Evolutionary conservation across 1,140 invertebrate genomes (phyloP).

Genomic region (Chelonus insularis): DNA sequence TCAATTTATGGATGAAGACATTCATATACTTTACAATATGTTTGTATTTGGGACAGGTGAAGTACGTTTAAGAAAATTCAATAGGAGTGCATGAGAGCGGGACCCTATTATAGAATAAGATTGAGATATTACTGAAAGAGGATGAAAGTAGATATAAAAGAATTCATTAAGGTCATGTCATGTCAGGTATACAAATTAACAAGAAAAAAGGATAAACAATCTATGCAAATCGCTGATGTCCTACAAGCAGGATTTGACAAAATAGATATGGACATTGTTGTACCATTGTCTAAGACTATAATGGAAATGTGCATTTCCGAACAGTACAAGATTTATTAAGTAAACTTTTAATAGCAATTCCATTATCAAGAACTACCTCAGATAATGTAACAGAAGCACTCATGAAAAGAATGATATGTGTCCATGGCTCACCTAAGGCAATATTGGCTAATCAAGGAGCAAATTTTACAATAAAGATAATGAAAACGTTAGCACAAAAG

Average conservation of each 20-base stretch:
- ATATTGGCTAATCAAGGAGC: background rate
- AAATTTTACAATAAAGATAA: background rate
- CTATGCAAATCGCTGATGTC: constrained; percentile 2
- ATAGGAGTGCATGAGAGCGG: constrained; percentile 3
- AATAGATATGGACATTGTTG: constrained; percentile 6
- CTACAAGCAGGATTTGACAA: background rate
- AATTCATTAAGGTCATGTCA: background rate
- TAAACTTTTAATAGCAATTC: constrained; percentile 6
- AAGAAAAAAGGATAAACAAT: background rate
- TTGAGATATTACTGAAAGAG: background rate
- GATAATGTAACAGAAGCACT: background rate
- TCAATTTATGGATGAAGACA: no score
- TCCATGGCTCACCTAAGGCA: background rate
- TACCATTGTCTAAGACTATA: background rate
- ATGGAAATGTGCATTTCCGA: background rate
- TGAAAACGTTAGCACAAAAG: constrained; percentile 4
- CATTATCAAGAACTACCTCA: background rate
- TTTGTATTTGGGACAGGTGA: no score
- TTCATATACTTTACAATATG: no score
- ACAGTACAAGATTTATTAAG: constrained; percentile 6
- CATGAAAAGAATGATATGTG: background rate
- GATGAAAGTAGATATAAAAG: constrained; percentile 11
- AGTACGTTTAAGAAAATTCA: no score
- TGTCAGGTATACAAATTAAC: constrained; percentile 3
- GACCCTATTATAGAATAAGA: background rate